Base-by-base conservation (phyloP, 2,113 vertebrate species). In the Numida meleagris region DNA sequence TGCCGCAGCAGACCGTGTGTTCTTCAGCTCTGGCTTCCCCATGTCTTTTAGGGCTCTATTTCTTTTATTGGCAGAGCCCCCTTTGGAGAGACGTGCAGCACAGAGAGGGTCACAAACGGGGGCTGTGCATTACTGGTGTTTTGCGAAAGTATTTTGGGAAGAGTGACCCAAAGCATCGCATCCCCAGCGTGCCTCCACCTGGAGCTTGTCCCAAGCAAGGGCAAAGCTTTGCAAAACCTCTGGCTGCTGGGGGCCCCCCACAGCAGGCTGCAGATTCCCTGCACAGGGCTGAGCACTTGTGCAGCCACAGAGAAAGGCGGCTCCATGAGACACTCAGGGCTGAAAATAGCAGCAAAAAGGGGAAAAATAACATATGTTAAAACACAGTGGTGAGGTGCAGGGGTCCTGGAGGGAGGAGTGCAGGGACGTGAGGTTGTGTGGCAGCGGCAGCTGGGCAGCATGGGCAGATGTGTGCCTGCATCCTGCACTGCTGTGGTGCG, bases 381-480 rank as follows among this genome's bases (percentile, higher is more conserved):
- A 53, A 20, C 33, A 19, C 33, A 20, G 31, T 7, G 11, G 31
- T 19, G 31, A 58, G 55, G 19, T 58, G 33, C 55, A 20, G 55
- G 55, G 0, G 10, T 20, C 17, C 31, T 33, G 20, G 33, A 58
- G 55, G 55, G 18, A n/a, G 55, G 11, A 33, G 10, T 19, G 55
- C 31, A 12, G 16, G 55, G 55, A 33, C 16, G 31, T 13, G 18
- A 31, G 31, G 29, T 31, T 57, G 55, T n/a, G 33, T 33, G 31
- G 55, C 19, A 19, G 17, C 12, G 18, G 55, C 55, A 58, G 33
- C 55, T 58, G 55, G 38, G 62, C 58, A 33, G 75, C 1, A 1
- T 3, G 8, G 46, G n/a, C 78, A 68, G 78, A 34, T 51, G 18
- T 50, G 46, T n/a, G 40, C 2, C 1, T 21, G n/a, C 4, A 0